phyloP scores from a whole-genome alignment of 1,140 invertebrate species.

The Listronotus oregonensis region DNA sequence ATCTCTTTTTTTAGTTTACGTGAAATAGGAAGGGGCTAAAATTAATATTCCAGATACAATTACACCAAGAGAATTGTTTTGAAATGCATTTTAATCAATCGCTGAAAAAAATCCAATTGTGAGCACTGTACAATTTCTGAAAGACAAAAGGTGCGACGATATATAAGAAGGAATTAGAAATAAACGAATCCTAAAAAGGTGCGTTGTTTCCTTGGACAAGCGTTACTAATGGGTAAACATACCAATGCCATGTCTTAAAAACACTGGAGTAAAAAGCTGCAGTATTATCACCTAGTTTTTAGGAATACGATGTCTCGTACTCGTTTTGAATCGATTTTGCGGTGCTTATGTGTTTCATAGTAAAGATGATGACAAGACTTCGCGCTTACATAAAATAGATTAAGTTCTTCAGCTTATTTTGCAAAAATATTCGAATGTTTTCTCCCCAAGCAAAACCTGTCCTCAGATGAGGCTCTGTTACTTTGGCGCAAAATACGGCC shows the following conservation, averaged over 20 bases:
- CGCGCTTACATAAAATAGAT: conserved; percentile 19
- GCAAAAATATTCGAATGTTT: conserved; percentile 35
- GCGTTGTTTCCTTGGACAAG: too few relatives aligned
- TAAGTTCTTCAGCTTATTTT: conserved; percentile 3
- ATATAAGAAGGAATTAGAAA: too few relatives aligned
- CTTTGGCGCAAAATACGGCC: conserved; percentile 50
- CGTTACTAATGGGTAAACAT: conserved; percentile 8
- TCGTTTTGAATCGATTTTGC: conserved; percentile 23
- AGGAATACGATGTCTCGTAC: conserved; percentile 13
- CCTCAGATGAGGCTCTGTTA: conserved; percentile 48
- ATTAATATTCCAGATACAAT: too few relatives aligned
- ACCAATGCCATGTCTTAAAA: conserved; percentile 4
- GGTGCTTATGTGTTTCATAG: conserved; percentile 16
- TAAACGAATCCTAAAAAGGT: too few relatives aligned
- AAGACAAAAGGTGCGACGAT: too few relatives aligned
- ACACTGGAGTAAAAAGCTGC: conserved; percentile 12
- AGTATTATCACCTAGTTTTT: conserved; percentile 12
- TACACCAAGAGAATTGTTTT: too few relatives aligned
- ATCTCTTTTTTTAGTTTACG: too few relatives aligned
- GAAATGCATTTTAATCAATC: too few relatives aligned
- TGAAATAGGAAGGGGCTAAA: too few relatives aligned
- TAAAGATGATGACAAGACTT: not conserved
- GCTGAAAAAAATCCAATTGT: too few relatives aligned
- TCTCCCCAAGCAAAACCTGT: conserved; percentile 42
- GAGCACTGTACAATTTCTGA: too few relatives aligned